These are phyloP conservation scores for Hydractinia symbiolongicarpus DNA, from an alignment of 30 jellyfish, hydroid and myxozoan genomes.

Conservation along the genomic window DNA sequence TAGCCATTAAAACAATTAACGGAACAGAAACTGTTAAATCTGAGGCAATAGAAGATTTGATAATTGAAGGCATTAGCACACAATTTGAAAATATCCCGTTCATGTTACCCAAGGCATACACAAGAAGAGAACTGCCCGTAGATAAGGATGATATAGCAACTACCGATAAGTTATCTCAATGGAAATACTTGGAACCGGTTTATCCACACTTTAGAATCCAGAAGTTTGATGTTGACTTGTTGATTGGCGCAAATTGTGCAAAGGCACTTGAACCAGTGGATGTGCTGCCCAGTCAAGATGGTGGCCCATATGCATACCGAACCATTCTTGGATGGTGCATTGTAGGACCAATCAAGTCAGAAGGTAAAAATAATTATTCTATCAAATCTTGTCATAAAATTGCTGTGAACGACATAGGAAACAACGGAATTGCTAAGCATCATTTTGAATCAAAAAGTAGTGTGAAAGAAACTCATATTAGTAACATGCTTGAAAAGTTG, in stretches of 20 bases:
- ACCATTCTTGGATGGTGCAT: neutral
- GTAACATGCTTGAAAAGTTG: neutral
- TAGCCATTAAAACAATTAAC: slow-evolving; percentile 17
- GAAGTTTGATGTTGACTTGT: slow-evolving; percentile 1
- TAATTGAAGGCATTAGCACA: neutral
- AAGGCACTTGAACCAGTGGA: slow-evolving; percentile 6
- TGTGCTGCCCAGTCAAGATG: neutral
- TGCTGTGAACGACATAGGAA: slow-evolving; percentile 17
- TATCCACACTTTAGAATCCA: slow-evolving; percentile 1
- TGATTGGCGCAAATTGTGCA: slow-evolving; percentile 19
- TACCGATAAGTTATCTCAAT: slow-evolving; percentile 5
- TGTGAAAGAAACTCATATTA: neutral
- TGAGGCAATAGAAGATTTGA: neutral
- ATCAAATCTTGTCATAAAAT: slow-evolving; percentile 6
- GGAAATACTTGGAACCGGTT: slow-evolving; percentile 15
- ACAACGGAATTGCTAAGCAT: neutral
- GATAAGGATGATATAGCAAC: slow-evolving; percentile 21
- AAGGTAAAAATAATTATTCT: neutral
- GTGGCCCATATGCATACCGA: neutral
- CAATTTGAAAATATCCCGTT: neutral
- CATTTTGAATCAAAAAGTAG: neutral
- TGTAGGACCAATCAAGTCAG: neutral
- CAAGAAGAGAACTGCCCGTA: slow-evolving; percentile 18
- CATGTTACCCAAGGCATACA: slow-evolving; percentile 20
- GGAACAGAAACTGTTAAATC: neutral